These are phyloP conservation scores for roundworm (Caenorhabditis elegans) DNA, from an alignment of 1,140 invertebrate genomes.

Conservation along the genomic window WBcel235 BX284606.5:8656001-8656500, in stretches of 20 bases:
- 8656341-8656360: no score
- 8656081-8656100: no score
- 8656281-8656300: neutral
- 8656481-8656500: no score
- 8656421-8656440: no score
- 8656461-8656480: no score
- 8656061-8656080: neutral
- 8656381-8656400: no score
- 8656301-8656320: constrained; percentile 29
- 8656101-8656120: no score
- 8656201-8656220: constrained; percentile 30
- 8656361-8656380: no score
- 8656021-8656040: neutral
- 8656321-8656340: no score
- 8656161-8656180: constrained; percentile 1
- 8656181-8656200: constrained; percentile 8
- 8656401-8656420: no score
- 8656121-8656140: neutral
- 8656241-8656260: constrained; percentile 20
- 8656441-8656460: no score
- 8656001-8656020: neutral
- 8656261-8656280: constrained; percentile 2
- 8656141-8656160: neutral
- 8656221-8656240: neutral
- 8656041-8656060: neutral